These are phyloP conservation scores for Drosophila punjabiensis DNA, from an alignment of 1,140 invertebrate genomes.

Conservation along the genomic window DNA sequence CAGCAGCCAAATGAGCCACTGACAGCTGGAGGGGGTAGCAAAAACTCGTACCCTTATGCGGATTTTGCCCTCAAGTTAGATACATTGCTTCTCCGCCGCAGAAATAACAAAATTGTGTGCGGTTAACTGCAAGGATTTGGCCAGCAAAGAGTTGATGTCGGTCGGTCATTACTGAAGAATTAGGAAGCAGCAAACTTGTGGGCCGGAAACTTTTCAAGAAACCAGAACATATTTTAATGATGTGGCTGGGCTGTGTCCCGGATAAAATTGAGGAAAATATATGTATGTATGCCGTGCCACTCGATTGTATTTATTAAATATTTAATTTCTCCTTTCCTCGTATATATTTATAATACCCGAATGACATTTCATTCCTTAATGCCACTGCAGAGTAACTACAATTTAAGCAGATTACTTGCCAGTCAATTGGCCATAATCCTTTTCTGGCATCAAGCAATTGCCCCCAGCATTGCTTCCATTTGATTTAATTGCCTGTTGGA, in stretches of 20 bases:
- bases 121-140: conserved; percentile 63
- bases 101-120: conserved; percentile 73
- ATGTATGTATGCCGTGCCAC: not conserved
- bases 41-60: conserved; percentile 33
- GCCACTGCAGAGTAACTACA: conserved; percentile 12
- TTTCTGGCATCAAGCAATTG: conserved; percentile 28
- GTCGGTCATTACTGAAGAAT: conserved; percentile 33
- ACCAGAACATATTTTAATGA: conserved; percentile 36
- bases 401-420: conserved; percentile 39
- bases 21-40: conserved; percentile 48
- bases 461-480: conserved; percentile 17
- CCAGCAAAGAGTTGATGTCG: conserved; percentile 16
- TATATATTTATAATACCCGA: not conserved
- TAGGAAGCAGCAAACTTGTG: conserved; percentile 32
- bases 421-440: conserved; percentile 21
- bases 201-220: conserved; percentile 16
- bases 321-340: conserved; percentile 4
- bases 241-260: conserved; percentile 2
- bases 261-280: not conserved
- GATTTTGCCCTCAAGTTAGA: conserved; percentile 53
- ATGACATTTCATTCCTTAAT: conserved; percentile 6
- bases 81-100: conserved; percentile 63
- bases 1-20: conserved; percentile 69
- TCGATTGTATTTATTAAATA: conserved; percentile 14
- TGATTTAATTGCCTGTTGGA: conserved; percentile 43